Conservation (phyloP, 2,113 vertebrate genomes). For the Hemiscyllium ocellatum region DNA sequence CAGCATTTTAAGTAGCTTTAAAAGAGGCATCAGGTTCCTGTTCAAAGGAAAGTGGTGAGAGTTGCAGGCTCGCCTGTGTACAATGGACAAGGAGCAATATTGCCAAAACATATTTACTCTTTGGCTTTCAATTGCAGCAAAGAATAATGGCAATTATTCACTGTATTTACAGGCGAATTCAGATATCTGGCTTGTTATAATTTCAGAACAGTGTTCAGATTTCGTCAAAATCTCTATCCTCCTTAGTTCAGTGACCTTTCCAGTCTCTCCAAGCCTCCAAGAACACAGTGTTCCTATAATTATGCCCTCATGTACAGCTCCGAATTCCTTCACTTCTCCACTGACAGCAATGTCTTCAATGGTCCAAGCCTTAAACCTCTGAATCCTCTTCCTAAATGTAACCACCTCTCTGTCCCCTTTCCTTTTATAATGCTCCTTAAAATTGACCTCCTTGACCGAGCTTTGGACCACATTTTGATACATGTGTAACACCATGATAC, state of each 20-base stretch:
- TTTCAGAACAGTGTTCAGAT: background rate
- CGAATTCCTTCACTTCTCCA: background rate
- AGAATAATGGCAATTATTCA: background rate
- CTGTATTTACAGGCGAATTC: background rate
- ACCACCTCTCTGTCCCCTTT: background rate
- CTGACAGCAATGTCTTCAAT: background rate
- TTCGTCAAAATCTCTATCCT: background rate
- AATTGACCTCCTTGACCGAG: background rate
- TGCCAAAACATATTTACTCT: background rate
- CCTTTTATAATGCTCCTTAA: background rate
- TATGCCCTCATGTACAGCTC: background rate
- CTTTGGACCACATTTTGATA: background rate
- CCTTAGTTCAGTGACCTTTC: background rate
- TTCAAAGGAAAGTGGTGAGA: background rate
- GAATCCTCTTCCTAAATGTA: background rate
- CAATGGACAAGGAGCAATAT: background rate
- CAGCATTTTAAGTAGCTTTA: background rate
- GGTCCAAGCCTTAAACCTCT: background rate
- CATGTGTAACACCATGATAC: background rate
- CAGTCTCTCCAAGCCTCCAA: background rate
- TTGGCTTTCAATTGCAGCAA: background rate
- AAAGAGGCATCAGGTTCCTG: background rate
- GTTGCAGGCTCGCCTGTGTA: background rate
- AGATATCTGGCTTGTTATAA: background rate
- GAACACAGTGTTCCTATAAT: background rate